Evolutionary conservation across 2,797 vertebrate species (phyloP), one percentile per base, ranked within the genome.

Genomic region (Crax fasciolata): DNA sequence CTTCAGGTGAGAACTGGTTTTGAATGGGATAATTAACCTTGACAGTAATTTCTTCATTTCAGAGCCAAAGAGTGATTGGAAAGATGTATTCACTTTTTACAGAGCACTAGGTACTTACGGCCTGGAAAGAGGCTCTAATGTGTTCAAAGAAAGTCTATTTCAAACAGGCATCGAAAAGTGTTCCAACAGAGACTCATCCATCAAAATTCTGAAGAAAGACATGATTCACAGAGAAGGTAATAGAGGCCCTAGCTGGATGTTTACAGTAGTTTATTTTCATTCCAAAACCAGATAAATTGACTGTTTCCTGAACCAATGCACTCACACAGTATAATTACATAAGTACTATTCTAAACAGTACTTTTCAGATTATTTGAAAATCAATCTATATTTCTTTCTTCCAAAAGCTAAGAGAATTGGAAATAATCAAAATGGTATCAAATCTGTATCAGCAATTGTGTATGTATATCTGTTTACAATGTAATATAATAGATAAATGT

Each of bases 21-120:
- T 97, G 92, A 94, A 96, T 79, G 27, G 88, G 80, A 91, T 97
- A 97, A 97, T 97, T 97, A 97, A 97, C 94, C 94, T 94, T 97
- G 96, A 96, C 80, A 93, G 77, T 89, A 95, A 93, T 95, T 97
- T 96, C 88, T 94, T 92, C 80, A 79, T 92, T 95, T 92, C 49
- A 66, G 35, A 94, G 90, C 86, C 89, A 97, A 97, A 90, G 81
- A 93, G 49, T n/a, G 0, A 49, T 84, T 91, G 86, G 92, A 97
- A 96, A 96, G 92, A 96, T 89, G 75, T 88, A 90, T 95, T 96
- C 91, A 87, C 94, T 95, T 95, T 97, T 95, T 93, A 97, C 91
- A 97, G 83, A 95, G 77, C 23, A 28, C 65, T 94, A 74, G 82
- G 84, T 94, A 94, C 83, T 96, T 94, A 96, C 72, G 77, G 77